Evolutionary conservation across 1,140 invertebrate species (phyloP).

Genomic region (Orius insidiosus): DNA sequence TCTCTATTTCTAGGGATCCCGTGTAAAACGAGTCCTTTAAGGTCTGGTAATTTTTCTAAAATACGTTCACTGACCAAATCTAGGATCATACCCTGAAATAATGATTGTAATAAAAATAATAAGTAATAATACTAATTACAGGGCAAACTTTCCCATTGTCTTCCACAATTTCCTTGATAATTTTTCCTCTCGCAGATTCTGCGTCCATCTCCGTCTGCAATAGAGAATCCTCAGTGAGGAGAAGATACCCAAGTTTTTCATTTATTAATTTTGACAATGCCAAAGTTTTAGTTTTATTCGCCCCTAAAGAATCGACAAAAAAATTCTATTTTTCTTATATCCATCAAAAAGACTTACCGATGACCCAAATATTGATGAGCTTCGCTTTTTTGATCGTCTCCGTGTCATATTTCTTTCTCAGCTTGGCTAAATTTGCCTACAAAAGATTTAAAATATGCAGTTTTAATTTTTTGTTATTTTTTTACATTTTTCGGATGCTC

Average conservation of each 20-base stretch:
- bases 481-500: conserved; percentile 16
- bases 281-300: conserved; percentile 4
- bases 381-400: conserved; percentile 10
- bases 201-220: conserved; percentile 11
- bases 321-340: not conserved
- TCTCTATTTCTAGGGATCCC: conserved; percentile 12
- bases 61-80: conserved; percentile 14
- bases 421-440: conserved; percentile 13
- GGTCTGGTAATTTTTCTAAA: conserved; percentile 6
- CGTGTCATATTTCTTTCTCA: conserved; percentile 16
- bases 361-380: conserved; percentile 15
- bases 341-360: conserved; percentile 10
- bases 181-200: conserved; percentile 6
- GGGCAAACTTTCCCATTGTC: conserved; percentile 12
- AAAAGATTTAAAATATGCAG: not conserved
- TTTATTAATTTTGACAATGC: conserved; percentile 11
- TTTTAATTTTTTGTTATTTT: too few relatives aligned
- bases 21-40: conserved; percentile 15
- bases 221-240: conserved; percentile 13
- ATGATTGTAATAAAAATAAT: not conserved
- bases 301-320: conserved; percentile 2
- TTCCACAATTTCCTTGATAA: conserved; percentile 14
- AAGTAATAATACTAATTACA: too few relatives aligned
- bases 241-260: conserved; percentile 5
- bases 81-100: conserved; percentile 10